A percentile compares a stretch with the other conserved stretches of the same genome.
These are phyloP conservation scores for Notarius lentiginosus DNA, from an alignment of 2,113 vertebrate species.

Conservation along the genomic window DNA sequence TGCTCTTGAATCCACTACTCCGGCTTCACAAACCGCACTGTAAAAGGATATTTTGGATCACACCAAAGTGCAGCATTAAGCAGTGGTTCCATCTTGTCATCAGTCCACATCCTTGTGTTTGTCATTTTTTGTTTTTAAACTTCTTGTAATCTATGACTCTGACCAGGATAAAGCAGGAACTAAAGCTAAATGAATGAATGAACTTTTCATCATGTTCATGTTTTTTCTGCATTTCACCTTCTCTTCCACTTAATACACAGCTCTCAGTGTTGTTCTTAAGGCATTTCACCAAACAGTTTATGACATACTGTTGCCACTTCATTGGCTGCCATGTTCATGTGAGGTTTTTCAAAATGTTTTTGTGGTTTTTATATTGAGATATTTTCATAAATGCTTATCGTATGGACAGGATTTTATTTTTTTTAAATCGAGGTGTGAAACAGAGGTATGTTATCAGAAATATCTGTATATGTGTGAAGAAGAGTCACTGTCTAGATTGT, in stretches of 20 bases:
- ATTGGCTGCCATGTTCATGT: neutral
- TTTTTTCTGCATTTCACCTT: neutral
- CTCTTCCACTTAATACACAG: neutral
- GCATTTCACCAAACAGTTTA: neutral
- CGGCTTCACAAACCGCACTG: neutral
- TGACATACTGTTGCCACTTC: neutral
- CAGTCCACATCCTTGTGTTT: neutral
- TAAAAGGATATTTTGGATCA: neutral
- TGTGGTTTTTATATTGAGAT: neutral
- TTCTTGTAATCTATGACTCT: neutral
- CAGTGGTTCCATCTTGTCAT: neutral
- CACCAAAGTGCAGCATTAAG: neutral
- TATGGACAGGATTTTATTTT: neutral
- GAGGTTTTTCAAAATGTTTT: neutral
- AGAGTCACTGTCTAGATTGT: neutral
- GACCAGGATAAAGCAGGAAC: neutral
- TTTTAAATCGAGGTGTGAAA: neutral
- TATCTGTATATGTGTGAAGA: neutral
- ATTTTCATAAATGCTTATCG: neutral
- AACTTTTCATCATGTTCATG: neutral
- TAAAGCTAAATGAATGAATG: neutral
- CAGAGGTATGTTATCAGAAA: neutral
- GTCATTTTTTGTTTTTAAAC: neutral
- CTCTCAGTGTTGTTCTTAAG: neutral
- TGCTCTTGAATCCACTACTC: neutral